Percentiles rank a stretch among this genome's conserved stretches.
These are phyloP conservation scores for Xestoiulus laeticollis DNA, from an alignment of 2,888 invertebrate species.

Conservation along the genomic window DNA sequence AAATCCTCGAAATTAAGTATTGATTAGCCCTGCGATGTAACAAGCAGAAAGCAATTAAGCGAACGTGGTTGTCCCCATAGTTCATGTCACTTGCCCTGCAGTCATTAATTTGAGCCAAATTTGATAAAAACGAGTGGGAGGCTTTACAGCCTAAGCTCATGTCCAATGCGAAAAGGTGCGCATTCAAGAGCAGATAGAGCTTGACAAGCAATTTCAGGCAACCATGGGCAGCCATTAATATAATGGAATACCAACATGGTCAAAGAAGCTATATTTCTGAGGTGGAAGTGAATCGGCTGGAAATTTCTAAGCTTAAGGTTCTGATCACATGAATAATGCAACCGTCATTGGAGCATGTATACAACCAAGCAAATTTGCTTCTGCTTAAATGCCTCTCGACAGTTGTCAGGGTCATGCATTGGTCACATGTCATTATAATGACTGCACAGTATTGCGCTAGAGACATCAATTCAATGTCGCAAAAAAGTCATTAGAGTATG, in stretches of 20 bases:
- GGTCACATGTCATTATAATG: no score
- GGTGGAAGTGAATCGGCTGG: neutral
- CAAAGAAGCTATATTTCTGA: neutral
- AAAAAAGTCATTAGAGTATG: no score
- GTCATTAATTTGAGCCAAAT: constrained; percentile 22
- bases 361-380: no score
- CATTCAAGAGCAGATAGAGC: neutral
- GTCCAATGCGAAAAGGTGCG: neutral
- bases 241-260: neutral
- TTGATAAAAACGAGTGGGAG: neutral
- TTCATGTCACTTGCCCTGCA: neutral
- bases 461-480: no score
- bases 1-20: constrained; percentile 34
- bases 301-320: neutral
- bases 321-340: neutral
- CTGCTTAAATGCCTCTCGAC: no score
- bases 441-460: no score
- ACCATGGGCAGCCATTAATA: constrained; percentile 7
- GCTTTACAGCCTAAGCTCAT: neutral
- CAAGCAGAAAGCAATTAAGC: constrained; percentile 25
- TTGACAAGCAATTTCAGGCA: constrained; percentile 28
- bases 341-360: neutral
- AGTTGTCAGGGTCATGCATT: no score
- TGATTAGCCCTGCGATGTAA: neutral
- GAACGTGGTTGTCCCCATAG: neutral